A percentile compares a stretch with the other conserved stretches of the same genome.
These are phyloP conservation scores for Pristionchus japonicus DNA, from an alignment of 2,888 invertebrate genomes.

Conservation along the genomic window DNA sequence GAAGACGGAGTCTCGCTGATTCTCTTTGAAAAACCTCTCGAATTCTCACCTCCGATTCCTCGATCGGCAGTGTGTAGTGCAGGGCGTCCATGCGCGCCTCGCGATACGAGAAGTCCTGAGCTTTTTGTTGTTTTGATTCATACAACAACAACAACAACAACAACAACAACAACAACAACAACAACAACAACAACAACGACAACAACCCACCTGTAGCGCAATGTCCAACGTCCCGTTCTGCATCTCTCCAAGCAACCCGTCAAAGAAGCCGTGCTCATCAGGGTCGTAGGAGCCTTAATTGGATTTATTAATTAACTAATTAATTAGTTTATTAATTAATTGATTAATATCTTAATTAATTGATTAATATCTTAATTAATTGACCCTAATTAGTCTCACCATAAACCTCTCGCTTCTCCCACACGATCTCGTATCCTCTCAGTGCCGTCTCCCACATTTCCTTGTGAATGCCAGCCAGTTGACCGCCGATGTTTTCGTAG, in stretches of 20 bases:
- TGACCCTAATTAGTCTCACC: neutral
- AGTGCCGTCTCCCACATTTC: neutral
- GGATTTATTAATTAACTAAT: neutral
- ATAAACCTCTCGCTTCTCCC: neutral
- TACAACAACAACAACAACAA: neutral
- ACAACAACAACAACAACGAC: too few relatives aligned
- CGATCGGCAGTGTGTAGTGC: conserved; percentile 4
- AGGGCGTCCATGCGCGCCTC: neutral
- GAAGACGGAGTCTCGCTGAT: neutral
- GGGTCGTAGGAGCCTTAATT: neutral
- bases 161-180: neutral
- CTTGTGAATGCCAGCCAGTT: neutral
- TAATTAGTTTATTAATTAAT: neutral
- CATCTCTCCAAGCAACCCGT: conserved; percentile 30
- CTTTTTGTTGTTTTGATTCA: neutral
- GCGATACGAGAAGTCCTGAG: neutral
- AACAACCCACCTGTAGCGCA: neutral
- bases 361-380: neutral
- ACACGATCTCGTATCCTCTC: neutral
- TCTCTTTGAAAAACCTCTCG: neutral
- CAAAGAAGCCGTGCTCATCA: neutral
- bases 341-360: neutral
- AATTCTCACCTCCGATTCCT: neutral
- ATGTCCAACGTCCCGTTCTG: conserved; percentile 26
- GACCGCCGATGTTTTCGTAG: neutral